Evolutionary conservation across 1,140 invertebrate species (phyloP).

Genomic region (Lycorma delicatula): DNA sequence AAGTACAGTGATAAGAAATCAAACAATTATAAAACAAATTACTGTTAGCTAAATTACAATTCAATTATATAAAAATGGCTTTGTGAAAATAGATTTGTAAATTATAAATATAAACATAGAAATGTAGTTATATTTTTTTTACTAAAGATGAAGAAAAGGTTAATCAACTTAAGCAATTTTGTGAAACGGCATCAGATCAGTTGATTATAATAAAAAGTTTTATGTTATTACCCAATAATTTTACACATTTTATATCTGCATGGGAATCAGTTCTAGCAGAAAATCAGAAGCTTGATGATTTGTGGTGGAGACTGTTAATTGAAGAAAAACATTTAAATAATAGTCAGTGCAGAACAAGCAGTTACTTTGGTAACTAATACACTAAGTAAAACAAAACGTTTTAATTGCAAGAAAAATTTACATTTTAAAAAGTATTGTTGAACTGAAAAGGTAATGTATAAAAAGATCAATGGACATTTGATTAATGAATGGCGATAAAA

Average conservation of each 20-base stretch:
- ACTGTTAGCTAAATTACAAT: too few species aligned
- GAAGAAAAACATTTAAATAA: background rate
- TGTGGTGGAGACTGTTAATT: background rate
- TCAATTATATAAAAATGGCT: too few species aligned
- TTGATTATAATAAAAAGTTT: background rate
- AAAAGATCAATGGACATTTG: background rate
- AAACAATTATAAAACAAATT: too few species aligned
- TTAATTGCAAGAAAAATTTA: background rate
- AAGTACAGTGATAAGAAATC: too few species aligned
- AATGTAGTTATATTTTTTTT: too few species aligned
- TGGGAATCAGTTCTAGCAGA: background rate
- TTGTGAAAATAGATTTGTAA: too few species aligned
- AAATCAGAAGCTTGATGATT: background rate
- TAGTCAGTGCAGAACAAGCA: too few species aligned
- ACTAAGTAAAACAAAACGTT: background rate
- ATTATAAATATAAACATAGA: too few species aligned
- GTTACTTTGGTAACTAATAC: background rate
- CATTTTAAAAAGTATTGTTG: background rate
- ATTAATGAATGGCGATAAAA: background rate
- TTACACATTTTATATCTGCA: background rate
- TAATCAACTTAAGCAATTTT: too few species aligned
- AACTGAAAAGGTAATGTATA: background rate
- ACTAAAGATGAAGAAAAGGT: too few species aligned
- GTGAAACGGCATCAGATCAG: too few species aligned
- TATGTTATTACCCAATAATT: background rate